These are phyloP conservation scores for Zelleria hepariella DNA, from an alignment of 2,888 invertebrate species.

Conservation along the genomic window DNA sequence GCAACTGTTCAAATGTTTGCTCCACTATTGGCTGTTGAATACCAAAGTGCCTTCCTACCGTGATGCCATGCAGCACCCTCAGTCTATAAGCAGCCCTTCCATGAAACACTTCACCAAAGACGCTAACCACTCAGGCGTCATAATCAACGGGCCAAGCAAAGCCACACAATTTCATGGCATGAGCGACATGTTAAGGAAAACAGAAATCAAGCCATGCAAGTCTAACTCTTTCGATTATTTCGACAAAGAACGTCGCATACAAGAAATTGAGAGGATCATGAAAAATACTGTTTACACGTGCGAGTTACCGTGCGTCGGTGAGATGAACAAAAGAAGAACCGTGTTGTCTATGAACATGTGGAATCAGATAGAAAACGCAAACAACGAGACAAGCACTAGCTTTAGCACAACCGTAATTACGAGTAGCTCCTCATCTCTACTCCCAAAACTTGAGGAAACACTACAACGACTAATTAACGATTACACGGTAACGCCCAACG, in stretches of 20 bases:
- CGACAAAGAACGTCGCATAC: constrained; percentile 43
- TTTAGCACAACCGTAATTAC: background rate
- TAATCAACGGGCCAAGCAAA: background rate
- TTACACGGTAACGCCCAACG: background rate
- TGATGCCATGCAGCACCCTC: constrained; percentile 26
- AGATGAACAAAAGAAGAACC: background rate
- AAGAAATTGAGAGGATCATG: constrained; percentile 46
- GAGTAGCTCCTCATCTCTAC: background rate
- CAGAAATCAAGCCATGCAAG: too few species aligned
- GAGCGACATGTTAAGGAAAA: background rate
- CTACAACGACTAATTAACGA: background rate
- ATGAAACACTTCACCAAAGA: constrained; percentile 38
- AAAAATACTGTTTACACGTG: constrained; percentile 52
- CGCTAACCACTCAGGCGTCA: constrained; percentile 32
- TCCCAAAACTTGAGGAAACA: background rate
- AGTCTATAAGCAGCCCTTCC: constrained; percentile 35
- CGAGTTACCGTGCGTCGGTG: constrained; percentile 20
- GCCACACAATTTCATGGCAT: background rate
- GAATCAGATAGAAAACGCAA: background rate
- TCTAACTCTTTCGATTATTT: constrained; percentile 25
- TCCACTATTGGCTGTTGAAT: constrained; percentile 47
- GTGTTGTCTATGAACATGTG: background rate
- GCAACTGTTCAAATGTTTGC: constrained; percentile 39
- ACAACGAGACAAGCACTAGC: background rate
- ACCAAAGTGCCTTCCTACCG: constrained; percentile 27